A percentile compares a stretch with the other conserved stretches of the same genome.
Evolutionary conservation across 2,113 vertebrate genomes (phyloP).

Genomic region (Sciurus niger): DNA sequence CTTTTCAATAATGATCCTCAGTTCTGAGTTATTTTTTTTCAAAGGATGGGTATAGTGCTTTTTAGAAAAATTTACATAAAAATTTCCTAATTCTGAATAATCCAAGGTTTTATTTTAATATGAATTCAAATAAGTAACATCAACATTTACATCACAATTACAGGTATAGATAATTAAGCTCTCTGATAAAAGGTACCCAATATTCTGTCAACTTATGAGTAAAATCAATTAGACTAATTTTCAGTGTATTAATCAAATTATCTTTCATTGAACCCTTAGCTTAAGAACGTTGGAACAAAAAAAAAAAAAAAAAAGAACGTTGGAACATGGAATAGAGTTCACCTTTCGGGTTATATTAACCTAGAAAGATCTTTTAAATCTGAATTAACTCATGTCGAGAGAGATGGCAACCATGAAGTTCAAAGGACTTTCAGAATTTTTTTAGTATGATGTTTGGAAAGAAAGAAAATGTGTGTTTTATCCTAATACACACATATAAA

Average conservation of each 20-base stretch:
- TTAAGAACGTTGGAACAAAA: background rate
- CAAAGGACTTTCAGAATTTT: background rate
- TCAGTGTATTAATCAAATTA: background rate
- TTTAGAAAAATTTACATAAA: conserved; percentile 45
- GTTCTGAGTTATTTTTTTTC: background rate
- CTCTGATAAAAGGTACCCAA: background rate
- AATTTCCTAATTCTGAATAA: conserved; percentile 25
- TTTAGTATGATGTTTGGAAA: background rate
- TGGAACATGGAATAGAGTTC: background rate
- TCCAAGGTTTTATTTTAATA: background rate
- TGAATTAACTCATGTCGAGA: background rate
- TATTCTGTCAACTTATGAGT: background rate
- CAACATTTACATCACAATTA: conserved; percentile 41
- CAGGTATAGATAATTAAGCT: background rate
- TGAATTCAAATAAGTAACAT: conserved; percentile 3
- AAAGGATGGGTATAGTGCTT: background rate
- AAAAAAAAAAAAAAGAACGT: too few relatives aligned
- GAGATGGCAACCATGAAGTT: background rate
- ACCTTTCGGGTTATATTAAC: background rate
- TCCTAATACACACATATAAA: background rate
- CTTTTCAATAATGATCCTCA: conserved; percentile 1
- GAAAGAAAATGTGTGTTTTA: conserved; percentile 10
- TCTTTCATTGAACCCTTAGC: background rate
- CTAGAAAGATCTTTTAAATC: conserved; percentile 4
- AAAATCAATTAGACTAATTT: conserved; percentile 28